Conservation (phyloP, 92 coral and sea anemone genomes). For the Isaurus tuberculatus region DNA sequence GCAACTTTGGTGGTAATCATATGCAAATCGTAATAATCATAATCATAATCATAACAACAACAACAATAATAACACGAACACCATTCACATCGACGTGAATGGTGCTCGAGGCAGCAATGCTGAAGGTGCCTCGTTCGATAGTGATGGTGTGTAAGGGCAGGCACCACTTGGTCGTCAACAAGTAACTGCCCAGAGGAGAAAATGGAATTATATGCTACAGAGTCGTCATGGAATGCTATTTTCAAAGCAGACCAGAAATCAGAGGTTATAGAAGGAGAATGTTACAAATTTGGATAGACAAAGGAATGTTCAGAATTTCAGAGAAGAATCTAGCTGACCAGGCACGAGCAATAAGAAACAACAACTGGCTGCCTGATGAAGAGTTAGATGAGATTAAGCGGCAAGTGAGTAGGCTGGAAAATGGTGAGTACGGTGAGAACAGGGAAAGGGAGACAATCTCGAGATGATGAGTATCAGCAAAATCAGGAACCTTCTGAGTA, state of each 20-base stretch:
- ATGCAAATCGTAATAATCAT: no score
- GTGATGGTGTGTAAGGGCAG: slow-evolving; percentile 18
- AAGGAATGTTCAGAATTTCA: slow-evolving; percentile 14
- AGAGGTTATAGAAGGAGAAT: slow-evolving; percentile 10
- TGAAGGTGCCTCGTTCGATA: no score
- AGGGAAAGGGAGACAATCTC: background rate
- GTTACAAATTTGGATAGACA: background rate
- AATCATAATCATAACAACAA: no score
- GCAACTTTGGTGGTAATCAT: no score
- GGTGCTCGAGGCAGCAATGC: no score
- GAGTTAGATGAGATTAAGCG: slow-evolving; percentile 22
- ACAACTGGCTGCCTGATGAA: slow-evolving; percentile 5
- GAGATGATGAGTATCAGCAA: background rate
- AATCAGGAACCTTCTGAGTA: background rate
- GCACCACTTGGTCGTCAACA: slow-evolving; percentile 26
- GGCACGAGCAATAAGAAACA: background rate
- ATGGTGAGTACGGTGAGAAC: background rate
- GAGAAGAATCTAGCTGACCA: slow-evolving; percentile 29
- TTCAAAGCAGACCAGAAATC: slow-evolving; percentile 1
- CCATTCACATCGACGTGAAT: slow-evolving; percentile 35
- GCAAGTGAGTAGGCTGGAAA: background rate
- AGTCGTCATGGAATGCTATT: slow-evolving; percentile 21
- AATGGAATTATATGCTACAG: background rate
- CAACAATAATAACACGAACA: no score
- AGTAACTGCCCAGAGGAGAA: background rate